phyloP scores from a whole-genome alignment of 2,888 invertebrate species.

The Acanthacorydalis orientalis region DNA sequence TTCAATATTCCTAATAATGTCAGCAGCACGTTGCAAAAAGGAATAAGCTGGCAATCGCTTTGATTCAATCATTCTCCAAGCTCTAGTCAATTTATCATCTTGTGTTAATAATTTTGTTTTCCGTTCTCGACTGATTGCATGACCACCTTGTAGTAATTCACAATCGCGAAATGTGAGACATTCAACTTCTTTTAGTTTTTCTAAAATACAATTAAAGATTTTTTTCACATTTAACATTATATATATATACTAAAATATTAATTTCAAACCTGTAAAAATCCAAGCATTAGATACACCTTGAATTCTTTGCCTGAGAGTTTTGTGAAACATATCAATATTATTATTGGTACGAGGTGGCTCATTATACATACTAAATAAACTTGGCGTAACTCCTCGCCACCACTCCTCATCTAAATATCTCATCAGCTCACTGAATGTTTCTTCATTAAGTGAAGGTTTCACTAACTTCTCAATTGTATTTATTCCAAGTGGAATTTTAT shows the following conservation, averaged over 20 bases:
- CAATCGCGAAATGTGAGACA: constrained; percentile 6
- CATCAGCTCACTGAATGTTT: not conserved
- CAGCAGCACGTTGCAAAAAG: constrained; percentile 5
- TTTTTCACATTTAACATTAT: not conserved
- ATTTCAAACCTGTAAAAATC: constrained; percentile 2
- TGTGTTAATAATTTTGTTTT: constrained; percentile 6
- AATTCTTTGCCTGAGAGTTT: constrained; percentile 4
- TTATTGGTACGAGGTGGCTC: constrained; percentile 2
- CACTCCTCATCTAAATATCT: constrained; percentile 3
- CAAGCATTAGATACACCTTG: constrained; percentile 2
- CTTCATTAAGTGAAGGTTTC: not conserved
- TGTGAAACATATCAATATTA: constrained; percentile 6
- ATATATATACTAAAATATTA: not conserved
- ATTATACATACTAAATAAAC: constrained; percentile 1
- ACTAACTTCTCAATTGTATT: constrained; percentile 2
- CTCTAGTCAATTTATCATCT: constrained; percentile 3
- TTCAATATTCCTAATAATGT: constrained; percentile 4
- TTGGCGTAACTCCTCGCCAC: constrained; percentile 4
- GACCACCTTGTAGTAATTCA: constrained; percentile 4
- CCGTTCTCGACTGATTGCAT: constrained; percentile 5
- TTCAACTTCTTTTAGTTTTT: constrained; percentile 7
- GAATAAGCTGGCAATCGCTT: constrained; percentile 2
- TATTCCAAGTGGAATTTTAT: constrained; percentile 5
- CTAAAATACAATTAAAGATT: not conserved
- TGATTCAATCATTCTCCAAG: constrained; percentile 5